Evolutionary conservation across 2,888 invertebrate genomes (phyloP).

Genomic region (Luperina nickerlii): DNA sequence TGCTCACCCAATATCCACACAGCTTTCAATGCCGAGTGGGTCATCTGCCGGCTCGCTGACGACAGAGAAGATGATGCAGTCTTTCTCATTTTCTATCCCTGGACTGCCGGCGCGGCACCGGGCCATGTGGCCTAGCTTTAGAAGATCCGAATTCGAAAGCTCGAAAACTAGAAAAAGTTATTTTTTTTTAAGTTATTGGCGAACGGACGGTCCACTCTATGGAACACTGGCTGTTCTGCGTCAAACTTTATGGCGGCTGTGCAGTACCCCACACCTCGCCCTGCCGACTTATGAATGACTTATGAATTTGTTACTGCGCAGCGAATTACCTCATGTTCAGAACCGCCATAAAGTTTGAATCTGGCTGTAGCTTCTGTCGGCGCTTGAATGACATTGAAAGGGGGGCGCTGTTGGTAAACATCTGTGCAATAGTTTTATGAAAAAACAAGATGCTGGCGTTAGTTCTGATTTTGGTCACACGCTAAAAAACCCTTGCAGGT

Average conservation of each 20-base stretch:
- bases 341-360: no score
- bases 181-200: background rate
- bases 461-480: background rate
- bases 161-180: constrained; percentile 72
- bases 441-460: background rate
- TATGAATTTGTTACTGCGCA: no score
- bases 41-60: constrained; percentile 82
- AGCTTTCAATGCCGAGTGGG: constrained; percentile 76
- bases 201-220: background rate
- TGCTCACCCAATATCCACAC: constrained; percentile 78
- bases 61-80: constrained; percentile 79
- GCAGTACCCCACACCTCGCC: no score
- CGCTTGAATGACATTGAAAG: background rate
- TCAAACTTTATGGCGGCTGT: no score
- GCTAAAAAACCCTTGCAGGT: background rate
- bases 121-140: constrained; percentile 74
- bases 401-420: background rate
- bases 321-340: no score
- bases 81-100: constrained; percentile 52
- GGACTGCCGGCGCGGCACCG: constrained; percentile 64
- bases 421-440: background rate
- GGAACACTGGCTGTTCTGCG: background rate
- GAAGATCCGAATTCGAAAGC: constrained; percentile 73
- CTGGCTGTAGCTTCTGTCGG: background rate
- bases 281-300: no score